A percentile compares a stretch with the other conserved stretches of the same genome.
These are phyloP conservation scores for Bettongia penicillata DNA, from an alignment of 2,113 vertebrate genomes.

Conservation along the genomic window DNA sequence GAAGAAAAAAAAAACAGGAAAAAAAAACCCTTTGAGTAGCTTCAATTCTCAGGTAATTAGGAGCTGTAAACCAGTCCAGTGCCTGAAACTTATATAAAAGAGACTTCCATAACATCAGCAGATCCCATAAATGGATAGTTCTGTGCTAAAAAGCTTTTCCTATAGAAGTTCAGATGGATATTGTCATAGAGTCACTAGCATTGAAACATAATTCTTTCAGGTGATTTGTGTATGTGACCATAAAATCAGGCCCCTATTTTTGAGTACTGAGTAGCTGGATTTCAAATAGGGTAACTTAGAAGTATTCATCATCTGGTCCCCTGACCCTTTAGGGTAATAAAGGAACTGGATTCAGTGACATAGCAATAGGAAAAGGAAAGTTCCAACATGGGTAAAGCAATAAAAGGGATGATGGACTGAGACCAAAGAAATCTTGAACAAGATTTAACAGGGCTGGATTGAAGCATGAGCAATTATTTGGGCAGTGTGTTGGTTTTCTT, in stretches of 20 bases:
- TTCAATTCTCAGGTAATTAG: constrained; percentile 27
- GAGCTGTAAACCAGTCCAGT: constrained; percentile 64
- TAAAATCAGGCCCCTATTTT: constrained; percentile 58
- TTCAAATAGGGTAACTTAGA: constrained; percentile 40
- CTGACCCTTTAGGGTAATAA: constrained; percentile 38
- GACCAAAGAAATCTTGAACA: constrained; percentile 34
- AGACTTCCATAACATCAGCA: constrained; percentile 51
- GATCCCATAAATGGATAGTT: constrained; percentile 70
- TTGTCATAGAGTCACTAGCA: constrained; percentile 37
- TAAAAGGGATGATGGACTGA: constrained; percentile 12
- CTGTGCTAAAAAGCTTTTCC: constrained; percentile 66
- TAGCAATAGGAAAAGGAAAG: not conserved
- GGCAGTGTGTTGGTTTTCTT: constrained; percentile 34
- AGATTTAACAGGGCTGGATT: constrained; percentile 56
- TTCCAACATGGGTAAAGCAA: constrained; percentile 39
- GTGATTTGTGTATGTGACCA: constrained; percentile 39
- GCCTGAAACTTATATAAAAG: constrained; percentile 71
- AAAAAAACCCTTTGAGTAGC: constrained; percentile 30
- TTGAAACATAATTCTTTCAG: constrained; percentile 66
- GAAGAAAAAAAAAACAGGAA: constrained; percentile 52
- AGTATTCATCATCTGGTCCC: constrained; percentile 50
- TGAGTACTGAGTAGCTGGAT: constrained; percentile 2
- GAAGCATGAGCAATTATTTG: constrained; percentile 52
- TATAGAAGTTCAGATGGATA: constrained; percentile 63
- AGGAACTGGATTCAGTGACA: not conserved